Conservation (phyloP, 2,888 invertebrate genomes). For the Philereme vetulata region DNA sequence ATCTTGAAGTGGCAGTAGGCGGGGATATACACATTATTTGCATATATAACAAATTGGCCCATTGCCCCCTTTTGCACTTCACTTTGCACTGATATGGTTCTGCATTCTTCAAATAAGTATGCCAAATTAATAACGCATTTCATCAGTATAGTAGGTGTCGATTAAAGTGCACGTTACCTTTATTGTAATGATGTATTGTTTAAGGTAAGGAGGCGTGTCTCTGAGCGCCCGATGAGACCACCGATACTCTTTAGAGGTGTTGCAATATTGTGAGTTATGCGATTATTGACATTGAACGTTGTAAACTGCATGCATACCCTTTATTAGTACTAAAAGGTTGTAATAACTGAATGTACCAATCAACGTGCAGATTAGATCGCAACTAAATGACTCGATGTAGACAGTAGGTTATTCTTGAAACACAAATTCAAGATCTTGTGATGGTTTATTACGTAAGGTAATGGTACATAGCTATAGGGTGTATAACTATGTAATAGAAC, state of each 20-base stretch:
- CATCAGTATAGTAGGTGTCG: slow-evolving; percentile 51
- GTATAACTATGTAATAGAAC: no score
- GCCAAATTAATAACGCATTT: slow-evolving; percentile 25
- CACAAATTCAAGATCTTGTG: no score
- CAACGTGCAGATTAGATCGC: no score
- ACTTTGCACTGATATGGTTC: no score
- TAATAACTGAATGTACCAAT: background rate
- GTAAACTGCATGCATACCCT: slow-evolving; percentile 35
- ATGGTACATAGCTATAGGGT: no score
- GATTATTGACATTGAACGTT: slow-evolving; percentile 56
- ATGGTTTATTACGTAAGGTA: no score
- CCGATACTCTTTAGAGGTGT: slow-evolving; percentile 66
- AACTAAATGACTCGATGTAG: no score
- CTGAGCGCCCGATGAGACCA: slow-evolving; percentile 61
- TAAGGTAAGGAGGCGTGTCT: slow-evolving; percentile 78
- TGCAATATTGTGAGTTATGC: slow-evolving; percentile 68
- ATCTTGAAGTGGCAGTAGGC: no score
- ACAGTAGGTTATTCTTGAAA: no score
- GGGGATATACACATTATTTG: no score
- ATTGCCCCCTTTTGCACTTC: no score
- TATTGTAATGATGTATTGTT: slow-evolving; percentile 82
- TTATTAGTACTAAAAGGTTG: slow-evolving; percentile 41
- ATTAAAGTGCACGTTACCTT: slow-evolving; percentile 59
- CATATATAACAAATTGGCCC: no score
- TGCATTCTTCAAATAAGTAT: slow-evolving; percentile 24